A percentile compares a stretch with the other conserved stretches of the same genome.
Evolutionary conservation across 2,888 invertebrate genomes (phyloP).

Genomic region (Andrena camellia): DNA sequence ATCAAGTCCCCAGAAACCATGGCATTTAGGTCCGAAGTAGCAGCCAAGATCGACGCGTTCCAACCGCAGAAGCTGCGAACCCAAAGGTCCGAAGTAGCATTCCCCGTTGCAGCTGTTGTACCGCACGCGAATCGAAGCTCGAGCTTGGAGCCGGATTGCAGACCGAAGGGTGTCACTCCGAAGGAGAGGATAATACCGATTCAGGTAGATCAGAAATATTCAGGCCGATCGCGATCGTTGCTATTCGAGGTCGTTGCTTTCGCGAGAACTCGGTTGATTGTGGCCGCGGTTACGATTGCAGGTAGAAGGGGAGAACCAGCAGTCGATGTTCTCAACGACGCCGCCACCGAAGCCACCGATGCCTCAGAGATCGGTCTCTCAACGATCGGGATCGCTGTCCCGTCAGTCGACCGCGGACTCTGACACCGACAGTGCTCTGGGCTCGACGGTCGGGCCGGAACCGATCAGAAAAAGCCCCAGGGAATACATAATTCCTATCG

Average conservation of each 20-base stretch:
- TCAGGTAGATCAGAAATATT: conserved; percentile 71
- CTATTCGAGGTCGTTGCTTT: too few relatives aligned
- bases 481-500: conserved; percentile 97
- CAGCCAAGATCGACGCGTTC: conserved; percentile 80
- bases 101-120: conserved; percentile 86
- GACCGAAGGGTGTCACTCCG: conserved; percentile 76
- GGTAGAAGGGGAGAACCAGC: conserved; percentile 79
- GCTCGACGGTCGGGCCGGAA: conserved; percentile 86
- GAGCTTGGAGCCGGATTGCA: conserved; percentile 86
- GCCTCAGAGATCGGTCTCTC: conserved; percentile 85
- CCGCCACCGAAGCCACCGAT: conserved; percentile 86
- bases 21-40: conserved; percentile 82
- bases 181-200: conserved; percentile 91
- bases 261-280: neutral
- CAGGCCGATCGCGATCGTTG: neutral
- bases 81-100: conserved; percentile 87
- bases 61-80: conserved; percentile 85
- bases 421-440: conserved; percentile 88
- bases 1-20: conserved; percentile 71
- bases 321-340: conserved; percentile 67
- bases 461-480: conserved; percentile 95
- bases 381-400: conserved; percentile 86
- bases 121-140: conserved; percentile 85
- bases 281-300: conserved; percentile 47
- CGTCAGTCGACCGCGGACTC: conserved; percentile 90